Percentiles rank a stretch among this genome's conserved stretches.
These are phyloP conservation scores for Tenodera sinensis DNA, from an alignment of 2,888 invertebrate species.

Conservation along the genomic window DNA sequence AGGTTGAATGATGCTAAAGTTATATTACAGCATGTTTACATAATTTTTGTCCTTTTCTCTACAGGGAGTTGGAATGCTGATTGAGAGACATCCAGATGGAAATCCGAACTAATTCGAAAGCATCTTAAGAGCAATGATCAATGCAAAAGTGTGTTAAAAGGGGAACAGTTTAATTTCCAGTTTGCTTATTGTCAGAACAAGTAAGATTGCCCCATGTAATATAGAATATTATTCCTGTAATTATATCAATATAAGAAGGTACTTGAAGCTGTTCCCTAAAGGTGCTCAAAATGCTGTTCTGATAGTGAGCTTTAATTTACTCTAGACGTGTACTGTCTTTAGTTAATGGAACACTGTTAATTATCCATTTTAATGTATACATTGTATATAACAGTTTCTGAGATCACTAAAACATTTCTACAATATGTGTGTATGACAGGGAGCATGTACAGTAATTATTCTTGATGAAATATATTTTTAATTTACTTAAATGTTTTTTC, in stretches of 20 bases:
- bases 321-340: background rate
- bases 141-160: background rate
- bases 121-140: background rate
- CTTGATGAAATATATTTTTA: background rate
- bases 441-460: background rate
- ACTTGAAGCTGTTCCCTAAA: background rate
- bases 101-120: background rate
- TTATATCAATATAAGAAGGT: background rate
- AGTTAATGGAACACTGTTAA: background rate
- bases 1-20: background rate
- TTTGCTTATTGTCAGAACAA: background rate
- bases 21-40: background rate
- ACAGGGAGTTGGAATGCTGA: slow-evolving; percentile 83
- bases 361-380: background rate
- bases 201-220: background rate
- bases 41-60: slow-evolving; percentile 35
- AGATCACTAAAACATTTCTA: background rate
- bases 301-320: background rate
- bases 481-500: background rate
- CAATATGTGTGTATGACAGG: background rate
- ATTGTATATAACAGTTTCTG: background rate
- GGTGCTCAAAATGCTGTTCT: background rate
- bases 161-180: background rate
- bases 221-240: background rate
- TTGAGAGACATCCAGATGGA: slow-evolving; percentile 85